These are phyloP conservation scores for Eudasyphora cyanicolor DNA, from an alignment of 2,888 invertebrate genomes.

Conservation along the genomic window DNA sequence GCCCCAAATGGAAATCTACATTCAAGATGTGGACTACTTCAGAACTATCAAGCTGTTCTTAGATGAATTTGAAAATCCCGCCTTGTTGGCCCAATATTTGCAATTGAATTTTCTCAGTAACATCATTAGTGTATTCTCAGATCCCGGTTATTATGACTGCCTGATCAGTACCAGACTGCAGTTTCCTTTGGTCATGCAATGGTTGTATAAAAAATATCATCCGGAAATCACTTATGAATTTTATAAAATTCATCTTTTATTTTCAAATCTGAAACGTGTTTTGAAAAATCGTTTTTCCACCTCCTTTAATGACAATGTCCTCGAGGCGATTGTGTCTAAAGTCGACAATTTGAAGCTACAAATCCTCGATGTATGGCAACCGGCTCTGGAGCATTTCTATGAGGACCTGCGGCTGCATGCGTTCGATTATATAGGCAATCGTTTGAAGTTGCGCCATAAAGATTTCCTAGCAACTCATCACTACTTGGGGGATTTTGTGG, in stretches of 20 bases:
- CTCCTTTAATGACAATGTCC: not conserved
- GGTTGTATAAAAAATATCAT: not conserved
- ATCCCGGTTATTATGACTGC: not conserved
- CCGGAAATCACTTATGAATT: not conserved
- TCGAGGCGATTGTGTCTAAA: not conserved
- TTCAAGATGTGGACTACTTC: not conserved
- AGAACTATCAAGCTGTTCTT: not conserved
- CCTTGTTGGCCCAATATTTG: not conserved
- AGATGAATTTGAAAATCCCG: not conserved
- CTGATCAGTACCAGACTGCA: not conserved
- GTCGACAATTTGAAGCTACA: not conserved
- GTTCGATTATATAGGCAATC: not conserved
- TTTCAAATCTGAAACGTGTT: not conserved
- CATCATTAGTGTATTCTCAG: not conserved
- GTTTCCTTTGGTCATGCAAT: constrained; percentile 13
- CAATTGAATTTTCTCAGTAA: not conserved
- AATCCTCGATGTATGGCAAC: not conserved
- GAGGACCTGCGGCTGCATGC: not conserved
- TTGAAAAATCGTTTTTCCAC: not conserved
- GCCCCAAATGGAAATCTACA: not conserved
- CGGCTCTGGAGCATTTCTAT: not conserved
- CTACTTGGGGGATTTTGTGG: not conserved
- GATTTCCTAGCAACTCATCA: not conserved
- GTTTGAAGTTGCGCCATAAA: not conserved
- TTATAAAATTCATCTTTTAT: constrained; percentile 3